Evolutionary conservation across 2,888 invertebrate genomes (phyloP).

Genomic region (Malacosoma neustria): DNA sequence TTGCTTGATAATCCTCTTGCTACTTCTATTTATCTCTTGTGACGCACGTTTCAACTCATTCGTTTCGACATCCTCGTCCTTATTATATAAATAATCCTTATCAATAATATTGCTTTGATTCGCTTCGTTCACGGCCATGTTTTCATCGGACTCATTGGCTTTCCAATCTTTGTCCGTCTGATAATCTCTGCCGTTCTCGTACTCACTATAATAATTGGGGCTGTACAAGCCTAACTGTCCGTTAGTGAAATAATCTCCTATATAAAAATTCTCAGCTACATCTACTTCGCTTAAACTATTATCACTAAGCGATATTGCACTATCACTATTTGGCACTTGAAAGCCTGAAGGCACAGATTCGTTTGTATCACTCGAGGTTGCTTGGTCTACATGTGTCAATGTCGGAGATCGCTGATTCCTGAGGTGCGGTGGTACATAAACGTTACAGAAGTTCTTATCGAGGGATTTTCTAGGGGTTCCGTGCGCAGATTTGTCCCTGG

Average conservation of each 20-base stretch:
- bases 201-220: slow-evolving; percentile 52
- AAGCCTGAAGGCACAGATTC: slow-evolving; percentile 59
- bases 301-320: slow-evolving; percentile 67
- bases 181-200: slow-evolving; percentile 32
- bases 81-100: slow-evolving; percentile 62
- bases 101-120: slow-evolving; percentile 59
- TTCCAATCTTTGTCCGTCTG: slow-evolving; percentile 31
- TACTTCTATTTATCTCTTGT: slow-evolving; percentile 78
- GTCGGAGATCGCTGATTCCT: slow-evolving; percentile 53
- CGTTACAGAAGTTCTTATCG: slow-evolving; percentile 64
- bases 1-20: slow-evolving; percentile 76
- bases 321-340: slow-evolving; percentile 72
- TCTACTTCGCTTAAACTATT: slow-evolving; percentile 57
- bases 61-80: slow-evolving; percentile 74
- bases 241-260: slow-evolving; percentile 67
- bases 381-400: slow-evolving; percentile 37
- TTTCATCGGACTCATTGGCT: slow-evolving; percentile 52
- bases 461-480: slow-evolving; percentile 52
- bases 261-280: slow-evolving; percentile 63
- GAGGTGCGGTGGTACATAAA: slow-evolving; percentile 68
- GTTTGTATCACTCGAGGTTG: slow-evolving; percentile 37
- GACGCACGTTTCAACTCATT: slow-evolving; percentile 76
- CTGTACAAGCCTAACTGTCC: slow-evolving; percentile 62
- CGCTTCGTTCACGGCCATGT: slow-evolving; percentile 50
- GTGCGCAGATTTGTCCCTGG: slow-evolving; percentile 48